Percentiles rank a stretch among this genome's conserved stretches.
Evolutionary conservation across 1,140 invertebrate species (phyloP).

Genomic region (Drosophila asahinai): DNA sequence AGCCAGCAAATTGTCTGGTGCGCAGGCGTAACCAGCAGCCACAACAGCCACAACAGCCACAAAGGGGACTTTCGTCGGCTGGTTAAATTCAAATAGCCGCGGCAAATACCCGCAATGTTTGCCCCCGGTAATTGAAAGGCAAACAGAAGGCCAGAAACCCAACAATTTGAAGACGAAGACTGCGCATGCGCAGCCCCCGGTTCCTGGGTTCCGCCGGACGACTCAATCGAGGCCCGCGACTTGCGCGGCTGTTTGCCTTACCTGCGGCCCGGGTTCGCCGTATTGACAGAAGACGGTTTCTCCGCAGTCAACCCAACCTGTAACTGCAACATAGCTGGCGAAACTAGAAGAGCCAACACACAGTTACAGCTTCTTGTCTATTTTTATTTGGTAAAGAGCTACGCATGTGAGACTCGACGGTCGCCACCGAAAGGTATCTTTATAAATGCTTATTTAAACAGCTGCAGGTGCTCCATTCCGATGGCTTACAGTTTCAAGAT

Average conservation of each 20-base stretch:
- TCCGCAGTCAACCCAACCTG: conserved; percentile 51
- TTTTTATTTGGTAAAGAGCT: conserved; percentile 69
- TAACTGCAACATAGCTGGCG: conserved; percentile 27
- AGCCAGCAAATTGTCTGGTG: conserved; percentile 71
- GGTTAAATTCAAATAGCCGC: conserved; percentile 68
- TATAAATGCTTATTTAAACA: conserved; percentile 32
- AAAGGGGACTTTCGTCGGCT: conserved; percentile 31
- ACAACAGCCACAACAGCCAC: conserved; percentile 23
- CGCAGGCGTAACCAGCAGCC: conserved; percentile 66
- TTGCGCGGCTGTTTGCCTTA: conserved; percentile 4
- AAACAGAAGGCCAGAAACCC: conserved; percentile 43
- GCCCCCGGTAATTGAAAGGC: conserved; percentile 67
- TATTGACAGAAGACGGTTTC: conserved; percentile 68
- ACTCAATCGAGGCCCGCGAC: conserved; percentile 54
- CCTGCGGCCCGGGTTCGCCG: conserved; percentile 24
- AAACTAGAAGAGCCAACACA: conserved; percentile 22
- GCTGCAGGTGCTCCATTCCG: conserved; percentile 32
- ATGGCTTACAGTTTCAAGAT: not conserved
- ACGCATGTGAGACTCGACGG: conserved; percentile 21
- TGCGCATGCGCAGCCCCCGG: conserved; percentile 59
- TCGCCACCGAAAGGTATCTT: conserved; percentile 14
- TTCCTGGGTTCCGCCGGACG: conserved; percentile 43
- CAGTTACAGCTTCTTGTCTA: conserved; percentile 77
- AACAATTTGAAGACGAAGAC: conserved; percentile 44
- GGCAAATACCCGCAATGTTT: conserved; percentile 69